phyloP scores from a whole-genome alignment of 2,113 vertebrate species.

The Sigmodon hispidus region DNA sequence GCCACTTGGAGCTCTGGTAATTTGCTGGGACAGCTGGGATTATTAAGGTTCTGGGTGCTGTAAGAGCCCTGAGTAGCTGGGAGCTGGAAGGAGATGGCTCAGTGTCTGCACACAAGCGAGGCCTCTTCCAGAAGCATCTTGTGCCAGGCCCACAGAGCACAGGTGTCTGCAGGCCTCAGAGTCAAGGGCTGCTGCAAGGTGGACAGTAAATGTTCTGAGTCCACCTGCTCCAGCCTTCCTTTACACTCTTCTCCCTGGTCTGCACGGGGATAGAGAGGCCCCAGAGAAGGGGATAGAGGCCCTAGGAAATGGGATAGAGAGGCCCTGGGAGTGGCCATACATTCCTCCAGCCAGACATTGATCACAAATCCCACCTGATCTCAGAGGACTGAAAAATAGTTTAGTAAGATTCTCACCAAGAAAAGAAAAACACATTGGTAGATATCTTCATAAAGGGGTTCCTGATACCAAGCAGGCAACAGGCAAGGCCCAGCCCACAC shows the following conservation, averaged over 20 bases:
- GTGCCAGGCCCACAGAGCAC: not conserved
- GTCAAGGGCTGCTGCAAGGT: rapidly evolving
- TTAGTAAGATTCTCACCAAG: not conserved
- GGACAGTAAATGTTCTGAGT: too few species aligned
- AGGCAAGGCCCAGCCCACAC: not conserved
- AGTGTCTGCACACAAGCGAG: not conserved
- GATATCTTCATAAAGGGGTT: not conserved
- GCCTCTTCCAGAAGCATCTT: not conserved
- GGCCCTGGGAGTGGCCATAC: not conserved
- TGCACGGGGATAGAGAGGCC: not conserved
- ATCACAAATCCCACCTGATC: not conserved
- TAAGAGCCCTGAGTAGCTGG: not conserved
- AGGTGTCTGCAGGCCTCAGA: not conserved
- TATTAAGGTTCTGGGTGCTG: not conserved
- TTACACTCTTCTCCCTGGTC: not conserved
- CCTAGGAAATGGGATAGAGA: not conserved
- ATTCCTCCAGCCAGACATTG: not conserved
- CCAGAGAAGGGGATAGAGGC: not conserved
- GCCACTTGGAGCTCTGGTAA: not conserved
- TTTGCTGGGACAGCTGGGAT: not conserved
- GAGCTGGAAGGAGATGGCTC: too few species aligned
- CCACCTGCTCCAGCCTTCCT: not conserved
- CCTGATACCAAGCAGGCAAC: rapidly evolving
- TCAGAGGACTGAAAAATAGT: not conserved
- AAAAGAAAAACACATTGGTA: not conserved